These are phyloP conservation scores for Micropoecilia bifurca DNA, from an alignment of 2,797 vertebrate genomes.

Conservation along the genomic window DNA sequence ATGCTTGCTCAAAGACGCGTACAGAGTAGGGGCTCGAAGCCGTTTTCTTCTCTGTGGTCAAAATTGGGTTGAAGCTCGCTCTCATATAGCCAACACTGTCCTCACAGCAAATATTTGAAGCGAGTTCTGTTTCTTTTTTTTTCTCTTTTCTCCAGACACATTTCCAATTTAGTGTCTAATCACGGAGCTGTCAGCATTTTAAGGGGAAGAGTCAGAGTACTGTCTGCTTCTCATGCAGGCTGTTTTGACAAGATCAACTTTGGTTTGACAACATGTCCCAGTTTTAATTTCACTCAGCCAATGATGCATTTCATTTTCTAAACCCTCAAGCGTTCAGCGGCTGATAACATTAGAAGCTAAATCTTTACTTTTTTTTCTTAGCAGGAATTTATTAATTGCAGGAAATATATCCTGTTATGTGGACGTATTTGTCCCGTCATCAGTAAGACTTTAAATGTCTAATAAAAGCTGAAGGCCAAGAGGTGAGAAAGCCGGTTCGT, in stretches of 20 bases:
- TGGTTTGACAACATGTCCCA: slow-evolving; percentile 13
- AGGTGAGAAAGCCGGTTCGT: background rate
- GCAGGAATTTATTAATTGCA: background rate
- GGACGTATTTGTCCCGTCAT: background rate
- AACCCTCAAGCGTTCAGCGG: background rate
- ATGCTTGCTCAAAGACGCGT: slow-evolving; percentile 45
- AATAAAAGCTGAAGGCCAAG: background rate
- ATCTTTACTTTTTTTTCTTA: background rate
- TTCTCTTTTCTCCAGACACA: slow-evolving; percentile 4
- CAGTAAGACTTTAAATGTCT: background rate
- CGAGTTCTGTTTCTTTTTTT: slow-evolving; percentile 28
- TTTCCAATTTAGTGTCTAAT: slow-evolving; percentile 40
- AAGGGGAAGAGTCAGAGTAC: slow-evolving; percentile 2
- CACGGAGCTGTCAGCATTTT: slow-evolving; percentile 15
- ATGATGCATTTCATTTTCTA: background rate
- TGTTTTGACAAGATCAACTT: slow-evolving; percentile 20
- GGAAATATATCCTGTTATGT: background rate
- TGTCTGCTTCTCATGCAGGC: slow-evolving; percentile 17
- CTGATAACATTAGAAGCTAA: background rate
- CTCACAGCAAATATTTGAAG: slow-evolving; percentile 33
- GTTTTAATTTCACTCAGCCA: slow-evolving; percentile 8
- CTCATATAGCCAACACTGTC: slow-evolving; percentile 30
- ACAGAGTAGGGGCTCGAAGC: slow-evolving; percentile 35
- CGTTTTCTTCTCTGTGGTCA: slow-evolving; percentile 36
- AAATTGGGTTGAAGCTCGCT: slow-evolving; percentile 35